A percentile compares a stretch with the other conserved stretches of the same genome.
phyloP scores from a whole-genome alignment of 2,888 invertebrate species.

The Drosophila vallismaia region DNA sequence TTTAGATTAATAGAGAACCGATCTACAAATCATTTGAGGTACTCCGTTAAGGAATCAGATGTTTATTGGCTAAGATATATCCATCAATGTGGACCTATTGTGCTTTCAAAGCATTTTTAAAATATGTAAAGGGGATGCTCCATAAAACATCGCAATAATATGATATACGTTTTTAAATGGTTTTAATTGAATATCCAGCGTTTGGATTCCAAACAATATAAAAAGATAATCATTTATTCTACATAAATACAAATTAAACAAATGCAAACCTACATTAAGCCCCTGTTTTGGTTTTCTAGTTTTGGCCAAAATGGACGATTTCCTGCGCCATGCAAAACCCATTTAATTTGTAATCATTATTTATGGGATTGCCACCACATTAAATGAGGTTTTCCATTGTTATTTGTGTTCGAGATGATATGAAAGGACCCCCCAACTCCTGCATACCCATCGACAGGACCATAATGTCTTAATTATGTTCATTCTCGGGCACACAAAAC shows the following conservation, averaged over 20 bases:
- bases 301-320: slow-evolving; percentile 9
- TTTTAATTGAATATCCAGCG: not conserved
- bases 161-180: not conserved
- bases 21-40: no score
- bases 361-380: slow-evolving; percentile 46
- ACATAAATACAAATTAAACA: not conserved
- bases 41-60: no score
- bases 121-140: no score
- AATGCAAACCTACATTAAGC: not conserved
- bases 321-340: slow-evolving; percentile 43
- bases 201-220: not conserved
- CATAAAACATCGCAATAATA: not conserved
- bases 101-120: no score
- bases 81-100: no score
- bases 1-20: no score
- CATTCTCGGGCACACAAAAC: slow-evolving; percentile 23
- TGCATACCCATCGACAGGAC: slow-evolving; percentile 18
- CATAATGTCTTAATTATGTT: slow-evolving; percentile 64
- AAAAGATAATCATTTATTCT: not conserved
- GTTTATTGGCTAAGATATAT: no score
- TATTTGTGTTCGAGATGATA: slow-evolving; percentile 25
- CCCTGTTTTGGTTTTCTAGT: slow-evolving; percentile 14
- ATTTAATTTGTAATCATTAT: slow-evolving; percentile 69
- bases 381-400: slow-evolving; percentile 23
- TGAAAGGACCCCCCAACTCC: not conserved